Evolutionary conservation across 2,888 invertebrate species (phyloP).

Genomic region (Loripinus fragilis): DNA sequence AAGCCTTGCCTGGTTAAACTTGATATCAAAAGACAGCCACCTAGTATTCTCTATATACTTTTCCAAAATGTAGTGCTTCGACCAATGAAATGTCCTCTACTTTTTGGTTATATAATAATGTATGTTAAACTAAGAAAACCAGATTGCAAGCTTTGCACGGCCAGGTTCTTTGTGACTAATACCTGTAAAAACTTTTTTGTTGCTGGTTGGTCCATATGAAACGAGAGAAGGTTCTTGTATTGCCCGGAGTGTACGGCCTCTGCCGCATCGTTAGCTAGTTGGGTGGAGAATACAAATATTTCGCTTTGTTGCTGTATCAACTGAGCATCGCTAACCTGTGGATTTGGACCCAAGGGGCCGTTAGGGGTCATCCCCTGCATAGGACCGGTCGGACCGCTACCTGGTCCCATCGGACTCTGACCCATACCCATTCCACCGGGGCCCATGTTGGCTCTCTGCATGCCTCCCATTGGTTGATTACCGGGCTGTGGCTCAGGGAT

Average conservation of each 20-base stretch:
- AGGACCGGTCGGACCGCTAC: constrained; percentile 34
- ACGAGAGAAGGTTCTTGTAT: constrained; percentile 95
- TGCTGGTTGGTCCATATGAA: constrained; percentile 96
- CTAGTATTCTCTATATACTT: no score
- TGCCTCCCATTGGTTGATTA: neutral
- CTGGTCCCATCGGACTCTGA: constrained; percentile 28
- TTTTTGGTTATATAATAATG: neutral
- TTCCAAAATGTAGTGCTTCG: no score
- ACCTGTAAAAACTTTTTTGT: constrained; percentile 98
- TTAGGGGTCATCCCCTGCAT: constrained; percentile 40
- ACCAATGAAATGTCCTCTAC: no score
- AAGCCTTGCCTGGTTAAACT: no score
- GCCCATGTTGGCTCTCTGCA: constrained; percentile 14
- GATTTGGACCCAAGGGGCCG: constrained; percentile 33
- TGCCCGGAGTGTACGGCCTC: constrained; percentile 95
- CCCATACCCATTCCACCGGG: constrained; percentile 26
- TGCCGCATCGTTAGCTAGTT: constrained; percentile 96
- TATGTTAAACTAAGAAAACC: neutral
- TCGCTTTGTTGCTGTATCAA: constrained; percentile 95
- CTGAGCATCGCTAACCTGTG: constrained; percentile 67
- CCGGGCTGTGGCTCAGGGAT: constrained; percentile 22
- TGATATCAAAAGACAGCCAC: no score
- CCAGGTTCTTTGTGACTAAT: constrained; percentile 48
- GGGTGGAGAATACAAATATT: constrained; percentile 98
- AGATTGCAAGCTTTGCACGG: constrained; percentile 25